phyloP scores from a whole-genome alignment of 2,113 vertebrate species.

The Echinops telfairi region DNA sequence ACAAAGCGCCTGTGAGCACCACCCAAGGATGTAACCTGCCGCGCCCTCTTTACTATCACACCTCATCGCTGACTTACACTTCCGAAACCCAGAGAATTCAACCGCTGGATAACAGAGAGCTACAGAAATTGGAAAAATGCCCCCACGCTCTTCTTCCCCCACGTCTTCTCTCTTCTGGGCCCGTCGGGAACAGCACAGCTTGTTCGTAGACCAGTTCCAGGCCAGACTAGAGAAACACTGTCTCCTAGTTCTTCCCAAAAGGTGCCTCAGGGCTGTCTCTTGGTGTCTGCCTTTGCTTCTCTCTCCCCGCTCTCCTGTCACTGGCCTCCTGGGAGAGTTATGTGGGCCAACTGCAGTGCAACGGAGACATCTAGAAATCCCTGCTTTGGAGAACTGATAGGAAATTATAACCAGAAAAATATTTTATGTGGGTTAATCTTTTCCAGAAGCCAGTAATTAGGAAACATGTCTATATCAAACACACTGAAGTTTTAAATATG shows the following conservation, averaged over 20 bases:
- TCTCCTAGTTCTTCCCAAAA: neutral
- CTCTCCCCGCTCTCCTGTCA: neutral
- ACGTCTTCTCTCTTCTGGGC: neutral
- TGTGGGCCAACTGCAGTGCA: constrained; percentile 31
- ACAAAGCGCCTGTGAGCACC: constrained; percentile 9
- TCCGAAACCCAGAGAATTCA: constrained; percentile 7
- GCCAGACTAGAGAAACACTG: neutral
- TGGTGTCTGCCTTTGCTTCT: constrained; percentile 2
- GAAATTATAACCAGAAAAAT: neutral
- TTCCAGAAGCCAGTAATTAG: constrained; percentile 57
- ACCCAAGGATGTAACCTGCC: constrained; percentile 15
- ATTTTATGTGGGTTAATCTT: neutral
- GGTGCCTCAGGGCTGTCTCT: neutral
- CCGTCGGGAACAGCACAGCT: neutral
- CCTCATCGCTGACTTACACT: neutral
- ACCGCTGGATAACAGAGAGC: constrained; percentile 28
- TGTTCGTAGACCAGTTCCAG: neutral
- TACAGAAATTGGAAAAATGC: constrained; percentile 36
- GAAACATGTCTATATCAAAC: constrained; percentile 41
- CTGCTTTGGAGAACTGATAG: neutral
- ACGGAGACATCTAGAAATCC: constrained; percentile 54
- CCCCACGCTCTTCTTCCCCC: neutral
- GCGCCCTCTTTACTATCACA: neutral
- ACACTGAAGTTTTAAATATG: neutral
- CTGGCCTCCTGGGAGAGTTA: constrained; percentile 38